Evolutionary conservation across 2,113 vertebrate genomes (phyloP), one percentile per base, ranked within the genome.

Genomic region (Microtus richardsoni): DNA sequence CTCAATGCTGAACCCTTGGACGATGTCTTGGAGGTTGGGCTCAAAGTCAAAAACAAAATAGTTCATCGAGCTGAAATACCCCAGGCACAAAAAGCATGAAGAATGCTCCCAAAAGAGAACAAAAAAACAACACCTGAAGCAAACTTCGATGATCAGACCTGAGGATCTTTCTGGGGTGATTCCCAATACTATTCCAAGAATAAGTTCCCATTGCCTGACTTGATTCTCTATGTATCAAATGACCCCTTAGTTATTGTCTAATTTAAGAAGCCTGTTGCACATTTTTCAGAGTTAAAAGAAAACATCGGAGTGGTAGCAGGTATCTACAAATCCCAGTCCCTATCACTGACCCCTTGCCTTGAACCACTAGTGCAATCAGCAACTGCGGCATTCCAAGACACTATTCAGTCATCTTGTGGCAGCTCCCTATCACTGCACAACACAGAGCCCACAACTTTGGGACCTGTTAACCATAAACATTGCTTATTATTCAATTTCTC

Each of bases 271-370:
- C 33, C 58, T 54, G 36, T 13, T 52, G 14, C 10, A 80, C 22
- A 68, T 44, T 52, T 89, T 85, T 60, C 24, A 70, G 19, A 88
- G 28, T 66, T 60, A 47, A 77, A 95, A 93, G 78, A 74, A 93
- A 83, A 62, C 30, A 54, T 88, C 13, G 60, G 28, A 84, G 71
- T 60, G 89, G 62, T 24, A 58, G 70, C 47, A 6, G 19, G 8
- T 66, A 24, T 36, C 62, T 47, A 62, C 7, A 73, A 82, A 93
- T 54, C 10, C 70, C 41, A 68, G 39, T 52, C 30, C 6, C 6
- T 26, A 28, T 84, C 71, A 39, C 3, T 28, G 62, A 73, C 24
- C 74, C 85, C 36, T 3, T 87, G 39, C 30, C 49, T 77, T 33
- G 28, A 49, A 62, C 13, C 3, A 21, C 14, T 64, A 86, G 60